These are phyloP conservation scores for Latrodectus elegans DNA, from an alignment of 2,888 invertebrate genomes.

Conservation along the genomic window DNA sequence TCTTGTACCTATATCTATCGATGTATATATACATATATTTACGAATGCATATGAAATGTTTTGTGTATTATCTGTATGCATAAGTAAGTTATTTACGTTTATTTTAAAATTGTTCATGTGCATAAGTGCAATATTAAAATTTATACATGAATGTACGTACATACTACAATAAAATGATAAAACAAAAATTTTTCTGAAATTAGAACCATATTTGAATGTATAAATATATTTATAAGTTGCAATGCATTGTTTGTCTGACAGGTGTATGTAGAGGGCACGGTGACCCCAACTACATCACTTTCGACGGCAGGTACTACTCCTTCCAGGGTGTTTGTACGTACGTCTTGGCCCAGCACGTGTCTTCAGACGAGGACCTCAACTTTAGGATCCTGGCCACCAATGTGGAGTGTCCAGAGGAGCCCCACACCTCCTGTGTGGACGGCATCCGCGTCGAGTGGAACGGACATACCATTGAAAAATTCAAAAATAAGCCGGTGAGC, in stretches of 20 bases:
- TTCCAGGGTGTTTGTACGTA: conserved; percentile 91
- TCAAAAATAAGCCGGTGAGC: conserved; percentile 59
- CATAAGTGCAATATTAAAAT: too few species aligned
- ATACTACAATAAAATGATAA: too few species aligned
- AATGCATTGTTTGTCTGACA: conserved; percentile 70
- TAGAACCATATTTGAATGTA: too few species aligned
- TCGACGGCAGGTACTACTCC: conserved; percentile 86
- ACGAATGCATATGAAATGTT: too few species aligned
- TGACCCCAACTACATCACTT: conserved; percentile 86
- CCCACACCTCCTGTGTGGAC: conserved; percentile 81
- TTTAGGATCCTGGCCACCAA: conserved; percentile 83
- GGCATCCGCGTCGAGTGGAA: conserved; percentile 82
- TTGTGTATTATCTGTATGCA: too few species aligned
- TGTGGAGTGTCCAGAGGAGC: conserved; percentile 80
- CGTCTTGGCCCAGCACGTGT: conserved; percentile 82
- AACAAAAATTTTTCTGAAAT: too few species aligned
- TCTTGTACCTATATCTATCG: too few species aligned
- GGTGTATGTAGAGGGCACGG: conserved; percentile 84
- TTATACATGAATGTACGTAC: too few species aligned
- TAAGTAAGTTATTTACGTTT: too few species aligned
- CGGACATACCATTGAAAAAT: conserved; percentile 78
- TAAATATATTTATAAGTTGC: too few species aligned
- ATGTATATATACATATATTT: too few species aligned
- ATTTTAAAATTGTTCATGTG: too few species aligned
- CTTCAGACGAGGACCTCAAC: conserved; percentile 76